Percentiles rank a stretch among this genome's conserved stretches.
Evolutionary conservation across 2,797 vertebrate species (phyloP).

Genomic region (Platyrinchus mystaceus): DNA sequence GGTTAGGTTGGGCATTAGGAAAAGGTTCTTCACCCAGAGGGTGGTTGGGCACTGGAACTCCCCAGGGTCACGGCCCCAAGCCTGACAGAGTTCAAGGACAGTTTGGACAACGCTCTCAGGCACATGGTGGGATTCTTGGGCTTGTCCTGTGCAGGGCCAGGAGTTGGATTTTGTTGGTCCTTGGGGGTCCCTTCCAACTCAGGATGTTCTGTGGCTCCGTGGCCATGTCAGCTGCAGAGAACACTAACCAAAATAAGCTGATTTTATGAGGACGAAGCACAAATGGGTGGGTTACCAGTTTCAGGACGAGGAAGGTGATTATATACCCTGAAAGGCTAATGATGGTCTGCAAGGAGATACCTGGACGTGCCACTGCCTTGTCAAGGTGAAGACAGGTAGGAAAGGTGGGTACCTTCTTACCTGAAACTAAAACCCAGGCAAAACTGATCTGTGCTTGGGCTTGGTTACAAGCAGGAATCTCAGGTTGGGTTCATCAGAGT

Average conservation of each 20-base stretch:
- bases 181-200: background rate
- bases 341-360: background rate
- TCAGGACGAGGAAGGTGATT: background rate
- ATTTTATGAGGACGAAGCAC: background rate
- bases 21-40: background rate
- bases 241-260: background rate
- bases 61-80: background rate
- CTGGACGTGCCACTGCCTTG: accelerated
- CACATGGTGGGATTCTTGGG: background rate
- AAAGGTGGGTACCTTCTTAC: background rate
- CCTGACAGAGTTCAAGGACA: background rate
- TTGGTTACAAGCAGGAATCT: conserved; percentile 17
- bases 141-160: background rate
- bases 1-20: accelerated
- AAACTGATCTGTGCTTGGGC: background rate
- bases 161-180: background rate
- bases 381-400: conserved; percentile 1
- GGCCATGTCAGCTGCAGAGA: background rate
- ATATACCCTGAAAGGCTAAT: background rate
- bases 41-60: accelerated
- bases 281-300: background rate
- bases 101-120: accelerated
- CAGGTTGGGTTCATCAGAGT: conserved; percentile 17
- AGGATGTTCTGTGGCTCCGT: background rate
- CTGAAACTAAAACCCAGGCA: conserved; percentile 4